Percentiles rank a stretch among this genome's conserved stretches.
These are phyloP conservation scores for Polyploca ridens DNA, from an alignment of 2,888 invertebrate species.

Conservation along the genomic window DNA sequence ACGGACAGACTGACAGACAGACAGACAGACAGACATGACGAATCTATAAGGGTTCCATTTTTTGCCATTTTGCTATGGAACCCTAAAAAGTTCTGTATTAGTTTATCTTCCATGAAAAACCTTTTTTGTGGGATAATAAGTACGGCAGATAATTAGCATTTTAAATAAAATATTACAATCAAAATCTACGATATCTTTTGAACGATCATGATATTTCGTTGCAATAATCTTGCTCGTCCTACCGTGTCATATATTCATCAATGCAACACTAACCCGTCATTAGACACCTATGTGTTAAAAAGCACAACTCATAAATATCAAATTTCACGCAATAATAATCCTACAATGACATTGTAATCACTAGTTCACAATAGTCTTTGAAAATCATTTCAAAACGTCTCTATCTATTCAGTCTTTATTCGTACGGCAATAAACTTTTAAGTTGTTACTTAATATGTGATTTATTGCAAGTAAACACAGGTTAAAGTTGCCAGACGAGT, in stretches of 20 bases:
- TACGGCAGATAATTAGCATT: not conserved
- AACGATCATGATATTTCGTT: not conserved
- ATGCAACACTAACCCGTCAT: not conserved
- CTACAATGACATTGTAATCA: slow-evolving; percentile 9
- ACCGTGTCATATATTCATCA: not conserved
- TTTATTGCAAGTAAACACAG: slow-evolving; percentile 15
- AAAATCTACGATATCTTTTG: not conserved
- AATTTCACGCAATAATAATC: slow-evolving; percentile 4
- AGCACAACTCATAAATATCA: slow-evolving; percentile 8
- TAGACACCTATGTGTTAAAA: slow-evolving; percentile 11
- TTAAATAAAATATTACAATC: not conserved
- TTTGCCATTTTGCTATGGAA: no score
- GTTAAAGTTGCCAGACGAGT: slow-evolving; percentile 4
- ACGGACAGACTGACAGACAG: no score
- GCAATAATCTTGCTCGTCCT: not conserved
- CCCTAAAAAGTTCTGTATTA: no score
- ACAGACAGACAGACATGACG: no score
- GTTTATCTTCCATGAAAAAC: no score
- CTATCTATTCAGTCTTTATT: not conserved
- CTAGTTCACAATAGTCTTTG: slow-evolving; percentile 6
- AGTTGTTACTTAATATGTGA: slow-evolving; percentile 15
- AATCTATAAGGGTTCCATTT: no score
- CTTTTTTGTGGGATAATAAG: no score
- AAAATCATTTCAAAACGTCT: slow-evolving; percentile 6
- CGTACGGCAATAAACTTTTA: slow-evolving; percentile 8